Conservation (phyloP, 2,113 vertebrate genomes). For the Anser brachyrhynchus region DNA sequence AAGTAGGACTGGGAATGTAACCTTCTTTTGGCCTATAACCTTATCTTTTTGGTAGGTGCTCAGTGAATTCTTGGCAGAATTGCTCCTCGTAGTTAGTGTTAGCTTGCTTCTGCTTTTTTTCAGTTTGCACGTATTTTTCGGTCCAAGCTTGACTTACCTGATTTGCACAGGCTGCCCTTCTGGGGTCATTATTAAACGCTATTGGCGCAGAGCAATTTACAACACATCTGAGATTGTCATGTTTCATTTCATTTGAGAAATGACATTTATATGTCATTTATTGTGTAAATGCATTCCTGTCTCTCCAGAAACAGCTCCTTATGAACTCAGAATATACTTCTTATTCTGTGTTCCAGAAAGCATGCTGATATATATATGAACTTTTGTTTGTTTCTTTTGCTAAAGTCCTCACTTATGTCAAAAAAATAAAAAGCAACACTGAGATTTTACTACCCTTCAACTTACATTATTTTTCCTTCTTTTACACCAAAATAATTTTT, state of each 20-base stretch:
- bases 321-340: not conserved
- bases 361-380: not conserved
- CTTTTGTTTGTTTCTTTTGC: not conserved
- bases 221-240: not conserved
- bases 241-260: conserved; percentile 25
- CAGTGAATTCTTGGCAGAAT: not conserved
- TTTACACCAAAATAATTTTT: not conserved
- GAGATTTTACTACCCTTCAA: not conserved
- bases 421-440: not conserved
- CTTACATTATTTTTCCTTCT: not conserved
- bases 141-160: not conserved
- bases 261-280: conserved; percentile 1
- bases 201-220: not conserved
- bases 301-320: not conserved
- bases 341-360: not conserved
- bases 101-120: not conserved
- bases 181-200: not conserved
- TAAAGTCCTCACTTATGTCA: not conserved
- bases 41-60: not conserved
- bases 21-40: not conserved
- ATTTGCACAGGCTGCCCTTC: not conserved
- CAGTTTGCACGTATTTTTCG: not conserved
- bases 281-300: conserved; percentile 6
- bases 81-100: not conserved
- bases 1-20: not conserved